Conservation (phyloP, 2,888 invertebrate genomes). For the Anthophora plumipes region DNA sequence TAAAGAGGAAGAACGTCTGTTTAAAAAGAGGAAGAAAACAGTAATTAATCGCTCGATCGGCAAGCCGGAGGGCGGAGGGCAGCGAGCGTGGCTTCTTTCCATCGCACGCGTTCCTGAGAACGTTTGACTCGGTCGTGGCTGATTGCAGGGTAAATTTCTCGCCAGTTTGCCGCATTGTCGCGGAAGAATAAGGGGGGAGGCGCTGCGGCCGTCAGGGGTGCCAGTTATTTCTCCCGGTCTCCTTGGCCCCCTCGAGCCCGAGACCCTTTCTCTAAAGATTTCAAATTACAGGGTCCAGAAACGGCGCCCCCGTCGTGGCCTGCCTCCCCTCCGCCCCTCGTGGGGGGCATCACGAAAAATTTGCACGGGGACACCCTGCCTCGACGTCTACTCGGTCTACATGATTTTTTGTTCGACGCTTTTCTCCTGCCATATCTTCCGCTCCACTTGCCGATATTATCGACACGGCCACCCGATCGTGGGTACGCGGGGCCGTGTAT, state of each 20-base stretch:
- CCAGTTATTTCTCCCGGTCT: constrained; percentile 59
- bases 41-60: no score
- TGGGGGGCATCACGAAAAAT: constrained; percentile 72
- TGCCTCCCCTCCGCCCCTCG: constrained; percentile 51
- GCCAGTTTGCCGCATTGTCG: constrained; percentile 83
- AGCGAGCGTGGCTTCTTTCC: constrained; percentile 53
- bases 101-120: constrained; percentile 78
- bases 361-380: constrained; percentile 65
- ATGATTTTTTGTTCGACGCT: constrained; percentile 54
- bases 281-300: constrained; percentile 78
- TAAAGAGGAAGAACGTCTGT: no score
- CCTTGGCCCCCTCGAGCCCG: constrained; percentile 56
- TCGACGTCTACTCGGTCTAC: constrained; percentile 51
- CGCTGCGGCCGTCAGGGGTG: constrained; percentile 79
- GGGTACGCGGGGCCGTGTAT: constrained; percentile 70
- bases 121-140: constrained; percentile 81
- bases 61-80: constrained; percentile 10
- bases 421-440: constrained; percentile 70
- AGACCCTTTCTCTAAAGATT: constrained; percentile 81
- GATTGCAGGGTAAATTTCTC: constrained; percentile 85
- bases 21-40: no score
- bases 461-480: constrained; percentile 80
- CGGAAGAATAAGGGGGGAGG: constrained; percentile 82
- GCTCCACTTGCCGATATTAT: constrained; percentile 77
- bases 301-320: constrained; percentile 70